A percentile compares a stretch with the other conserved stretches of the same genome.
These are phyloP conservation scores for Branchipolynoe longqiensis DNA, from an alignment of 2,888 invertebrate species.

Conservation along the genomic window DNA sequence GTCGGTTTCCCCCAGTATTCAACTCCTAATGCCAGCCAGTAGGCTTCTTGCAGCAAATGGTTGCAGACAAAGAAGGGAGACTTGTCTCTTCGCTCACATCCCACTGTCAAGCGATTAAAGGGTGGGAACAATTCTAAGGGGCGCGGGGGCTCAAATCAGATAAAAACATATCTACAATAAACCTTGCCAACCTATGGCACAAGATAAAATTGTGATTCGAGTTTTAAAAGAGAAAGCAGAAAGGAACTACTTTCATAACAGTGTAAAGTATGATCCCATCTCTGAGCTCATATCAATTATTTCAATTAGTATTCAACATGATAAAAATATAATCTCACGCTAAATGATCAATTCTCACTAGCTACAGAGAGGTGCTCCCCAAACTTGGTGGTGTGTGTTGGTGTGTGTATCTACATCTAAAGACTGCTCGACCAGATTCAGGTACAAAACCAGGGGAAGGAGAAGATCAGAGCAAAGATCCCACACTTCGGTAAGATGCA, in stretches of 20 bases:
- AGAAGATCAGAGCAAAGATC: background rate
- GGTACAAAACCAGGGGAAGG: no score
- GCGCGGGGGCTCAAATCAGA: background rate
- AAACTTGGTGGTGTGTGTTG: background rate
- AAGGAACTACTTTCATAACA: background rate
- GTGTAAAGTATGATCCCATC: background rate
- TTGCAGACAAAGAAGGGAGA: background rate
- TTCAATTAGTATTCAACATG: constrained; percentile 24
- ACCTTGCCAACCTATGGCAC: constrained; percentile 19
- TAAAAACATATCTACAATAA: constrained; percentile 30
- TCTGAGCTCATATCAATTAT: background rate
- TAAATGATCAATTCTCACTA: constrained; percentile 5
- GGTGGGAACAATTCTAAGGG: background rate
- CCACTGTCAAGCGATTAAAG: background rate
- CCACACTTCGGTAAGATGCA: background rate
- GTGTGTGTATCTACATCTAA: no score
- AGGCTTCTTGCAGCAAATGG: background rate
- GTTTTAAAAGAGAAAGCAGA: constrained; percentile 10
- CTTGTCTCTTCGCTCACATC: background rate
- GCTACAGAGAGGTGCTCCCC: background rate
- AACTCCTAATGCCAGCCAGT: background rate
- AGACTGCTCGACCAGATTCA: no score
- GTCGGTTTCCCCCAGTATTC: background rate
- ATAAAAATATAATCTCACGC: constrained; percentile 50
- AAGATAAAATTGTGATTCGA: constrained; percentile 19